Conservation (phyloP, 2,113 vertebrate genomes). For the Rhadina sibilatrix region DNA sequence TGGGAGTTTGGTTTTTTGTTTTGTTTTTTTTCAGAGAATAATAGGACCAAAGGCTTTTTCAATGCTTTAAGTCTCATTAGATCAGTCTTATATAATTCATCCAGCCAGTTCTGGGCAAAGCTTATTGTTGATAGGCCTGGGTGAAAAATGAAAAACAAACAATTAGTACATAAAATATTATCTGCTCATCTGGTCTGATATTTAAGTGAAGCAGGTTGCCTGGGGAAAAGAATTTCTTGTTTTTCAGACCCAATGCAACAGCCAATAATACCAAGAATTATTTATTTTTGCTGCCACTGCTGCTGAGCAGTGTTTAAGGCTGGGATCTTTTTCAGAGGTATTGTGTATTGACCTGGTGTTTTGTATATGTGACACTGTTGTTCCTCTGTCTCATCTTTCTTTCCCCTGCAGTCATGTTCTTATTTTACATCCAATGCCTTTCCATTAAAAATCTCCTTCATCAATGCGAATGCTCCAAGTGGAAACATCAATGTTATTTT, state of each 20-base stretch:
- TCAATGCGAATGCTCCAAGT: constrained; percentile 62
- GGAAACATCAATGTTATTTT: constrained; percentile 74
- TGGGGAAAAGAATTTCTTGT: background rate
- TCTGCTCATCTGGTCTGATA: background rate
- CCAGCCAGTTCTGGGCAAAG: background rate
- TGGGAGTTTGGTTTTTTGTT: too few species aligned
- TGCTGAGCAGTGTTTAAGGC: background rate
- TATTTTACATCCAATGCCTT: constrained; percentile 77
- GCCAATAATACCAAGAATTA: background rate
- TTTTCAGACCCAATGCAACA: background rate
- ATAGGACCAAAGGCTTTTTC: background rate
- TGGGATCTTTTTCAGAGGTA: background rate
- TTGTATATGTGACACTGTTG: background rate
- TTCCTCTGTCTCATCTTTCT: constrained; percentile 9
- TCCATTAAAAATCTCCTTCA: constrained; percentile 75
- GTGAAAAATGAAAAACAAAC: background rate
- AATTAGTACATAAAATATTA: background rate
- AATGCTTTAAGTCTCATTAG: background rate
- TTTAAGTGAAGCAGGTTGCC: background rate
- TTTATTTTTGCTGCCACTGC: background rate
- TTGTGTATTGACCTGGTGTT: background rate
- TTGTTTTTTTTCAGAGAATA: background rate
- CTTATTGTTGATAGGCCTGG: background rate
- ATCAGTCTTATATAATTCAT: background rate
- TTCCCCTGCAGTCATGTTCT: constrained; percentile 64